Evolutionary conservation across 2,113 vertebrate species (phyloP).

Genomic region (Pteronura brasiliensis): DNA sequence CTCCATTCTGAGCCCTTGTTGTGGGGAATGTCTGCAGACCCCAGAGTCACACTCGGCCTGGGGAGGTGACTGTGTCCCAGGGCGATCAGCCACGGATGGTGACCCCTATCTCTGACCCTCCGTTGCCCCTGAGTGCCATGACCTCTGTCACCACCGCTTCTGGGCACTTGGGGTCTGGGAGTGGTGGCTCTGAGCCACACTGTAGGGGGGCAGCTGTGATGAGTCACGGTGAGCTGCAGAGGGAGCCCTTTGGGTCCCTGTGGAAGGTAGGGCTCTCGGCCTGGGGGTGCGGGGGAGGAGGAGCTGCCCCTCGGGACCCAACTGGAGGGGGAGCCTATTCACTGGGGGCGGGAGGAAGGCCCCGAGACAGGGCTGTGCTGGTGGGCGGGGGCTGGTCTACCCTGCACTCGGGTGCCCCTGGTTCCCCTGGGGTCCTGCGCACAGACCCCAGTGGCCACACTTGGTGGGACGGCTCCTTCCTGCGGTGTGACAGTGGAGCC

Average conservation of each 20-base stretch:
- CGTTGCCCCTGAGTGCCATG: rapidly evolving
- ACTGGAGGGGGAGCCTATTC: too few species aligned
- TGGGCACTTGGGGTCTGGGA: too few species aligned
- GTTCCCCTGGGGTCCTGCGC: too few species aligned
- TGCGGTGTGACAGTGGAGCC: rapidly evolving
- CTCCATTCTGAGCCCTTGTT: neutral
- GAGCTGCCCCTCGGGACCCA: neutral
- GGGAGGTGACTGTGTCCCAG: neutral
- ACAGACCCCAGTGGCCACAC: rapidly evolving
- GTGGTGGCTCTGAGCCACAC: neutral
- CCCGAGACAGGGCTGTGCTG: neutral
- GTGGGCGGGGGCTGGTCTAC: too few species aligned
- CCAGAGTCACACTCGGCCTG: neutral
- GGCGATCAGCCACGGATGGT: too few species aligned
- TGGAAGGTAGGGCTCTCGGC: rapidly evolving
- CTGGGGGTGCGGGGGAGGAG: neutral
- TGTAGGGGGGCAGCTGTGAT: neutral
- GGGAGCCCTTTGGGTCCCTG: neutral
- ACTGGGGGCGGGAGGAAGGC: neutral
- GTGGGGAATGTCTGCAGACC: neutral
- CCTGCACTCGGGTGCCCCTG: rapidly evolving
- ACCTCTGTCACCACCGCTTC: rapidly evolving
- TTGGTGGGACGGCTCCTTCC: neutral
- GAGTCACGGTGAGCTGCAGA: neutral
- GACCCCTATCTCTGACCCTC: neutral